phyloP scores from a whole-genome alignment of 2,888 invertebrate species.

The Caenorhabditis sp. region DNA sequence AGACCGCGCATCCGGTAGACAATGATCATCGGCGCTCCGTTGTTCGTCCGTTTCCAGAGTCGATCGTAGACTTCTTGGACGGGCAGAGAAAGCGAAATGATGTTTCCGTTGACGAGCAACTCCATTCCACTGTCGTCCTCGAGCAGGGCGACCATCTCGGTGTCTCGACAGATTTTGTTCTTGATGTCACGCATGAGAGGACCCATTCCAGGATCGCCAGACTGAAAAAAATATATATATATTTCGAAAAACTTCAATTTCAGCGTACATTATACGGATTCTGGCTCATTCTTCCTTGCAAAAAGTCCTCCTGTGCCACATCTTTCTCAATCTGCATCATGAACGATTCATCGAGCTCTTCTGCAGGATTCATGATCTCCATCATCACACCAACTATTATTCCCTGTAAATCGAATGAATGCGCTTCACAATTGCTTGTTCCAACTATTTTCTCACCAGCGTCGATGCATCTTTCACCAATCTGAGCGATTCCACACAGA shows the following conservation, averaged over 20 bases:
- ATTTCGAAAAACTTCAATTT: too few relatives aligned
- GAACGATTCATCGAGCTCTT: constrained; percentile 96
- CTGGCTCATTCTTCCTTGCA: constrained; percentile 90
- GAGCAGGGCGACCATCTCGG: constrained; percentile 95
- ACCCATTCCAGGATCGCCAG: constrained; percentile 92
- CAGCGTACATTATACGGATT: constrained; percentile 93
- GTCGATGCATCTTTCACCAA: constrained; percentile 38
- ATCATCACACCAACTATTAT: constrained; percentile 65
- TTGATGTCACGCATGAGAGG: constrained; percentile 98
- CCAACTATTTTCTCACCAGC: too few relatives aligned
- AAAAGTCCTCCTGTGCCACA: constrained; percentile 97
- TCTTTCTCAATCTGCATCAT: constrained; percentile 96
- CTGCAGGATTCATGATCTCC: constrained; percentile 89
- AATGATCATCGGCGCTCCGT: constrained; percentile 92
- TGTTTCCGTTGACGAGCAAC: constrained; percentile 95
- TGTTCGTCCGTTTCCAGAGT: constrained; percentile 88
- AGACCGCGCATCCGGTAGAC: constrained; percentile 97
- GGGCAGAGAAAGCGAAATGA: constrained; percentile 94
- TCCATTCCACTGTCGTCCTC: constrained; percentile 99
- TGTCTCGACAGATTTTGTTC: constrained; percentile 88
- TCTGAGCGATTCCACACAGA: constrained; percentile 56
- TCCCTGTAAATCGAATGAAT: constrained; percentile 58
- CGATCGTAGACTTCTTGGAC: constrained; percentile 86
- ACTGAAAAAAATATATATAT: constrained; percentile 78
- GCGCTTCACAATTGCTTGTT: too few relatives aligned